These are phyloP conservation scores for Melikaiella ostensackeni DNA, from an alignment of 2,888 invertebrate species.

Conservation along the genomic window DNA sequence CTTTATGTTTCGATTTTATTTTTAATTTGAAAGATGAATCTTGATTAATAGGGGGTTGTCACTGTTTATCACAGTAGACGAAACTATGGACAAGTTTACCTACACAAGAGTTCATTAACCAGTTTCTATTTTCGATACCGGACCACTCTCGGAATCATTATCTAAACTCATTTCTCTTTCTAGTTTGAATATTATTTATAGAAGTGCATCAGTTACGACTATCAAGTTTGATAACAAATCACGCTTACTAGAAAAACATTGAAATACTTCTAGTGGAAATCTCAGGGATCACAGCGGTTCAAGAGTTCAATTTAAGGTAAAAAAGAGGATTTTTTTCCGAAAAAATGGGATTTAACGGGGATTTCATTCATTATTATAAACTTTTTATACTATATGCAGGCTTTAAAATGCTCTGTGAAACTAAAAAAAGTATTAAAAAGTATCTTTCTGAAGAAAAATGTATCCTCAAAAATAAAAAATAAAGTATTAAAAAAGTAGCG, in stretches of 20 bases:
- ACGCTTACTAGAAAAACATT: neutral
- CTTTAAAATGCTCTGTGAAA: too few species aligned
- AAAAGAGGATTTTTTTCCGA: too few species aligned
- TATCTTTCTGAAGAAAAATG: too few species aligned
- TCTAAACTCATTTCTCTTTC: neutral
- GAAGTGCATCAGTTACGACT: neutral
- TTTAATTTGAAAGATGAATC: neutral
- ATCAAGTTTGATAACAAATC: neutral
- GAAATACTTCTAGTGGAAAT: neutral
- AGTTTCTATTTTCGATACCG: neutral
- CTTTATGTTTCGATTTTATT: neutral
- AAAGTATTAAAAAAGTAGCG: too few species aligned
- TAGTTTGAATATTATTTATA: neutral
- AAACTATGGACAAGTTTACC: neutral
- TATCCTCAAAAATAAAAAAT: too few species aligned
- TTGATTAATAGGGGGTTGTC: neutral
- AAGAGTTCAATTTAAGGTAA: too few species aligned
- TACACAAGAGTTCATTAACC: conserved; percentile 5
- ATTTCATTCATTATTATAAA: too few species aligned
- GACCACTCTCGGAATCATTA: neutral
- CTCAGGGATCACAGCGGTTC: too few species aligned
- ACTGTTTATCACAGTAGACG: neutral
- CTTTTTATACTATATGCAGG: too few species aligned
- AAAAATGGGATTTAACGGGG: too few species aligned
- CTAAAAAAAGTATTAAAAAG: too few species aligned